Evolutionary conservation across 2,113 vertebrate species (phyloP).

Genomic region (Oryzias woworae): DNA sequence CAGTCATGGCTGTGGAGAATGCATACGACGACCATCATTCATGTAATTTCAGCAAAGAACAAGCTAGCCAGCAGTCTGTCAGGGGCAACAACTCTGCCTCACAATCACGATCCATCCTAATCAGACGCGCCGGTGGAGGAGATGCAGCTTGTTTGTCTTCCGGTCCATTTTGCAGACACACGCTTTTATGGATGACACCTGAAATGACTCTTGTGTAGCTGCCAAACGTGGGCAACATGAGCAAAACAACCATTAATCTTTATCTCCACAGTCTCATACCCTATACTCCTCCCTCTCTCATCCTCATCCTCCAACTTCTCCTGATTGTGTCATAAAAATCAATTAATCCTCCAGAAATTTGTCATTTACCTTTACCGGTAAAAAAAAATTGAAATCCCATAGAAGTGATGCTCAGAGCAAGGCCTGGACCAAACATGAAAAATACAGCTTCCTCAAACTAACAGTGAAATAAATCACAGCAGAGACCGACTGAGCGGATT

Average conservation of each 20-base stretch:
- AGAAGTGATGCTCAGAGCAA: conserved; percentile 13
- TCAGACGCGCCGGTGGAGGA: conserved; percentile 26
- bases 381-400: conserved; percentile 36
- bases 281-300: conserved; percentile 15
- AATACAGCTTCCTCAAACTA: not conserved
- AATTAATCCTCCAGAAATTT: conserved; percentile 44
- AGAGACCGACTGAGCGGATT: not conserved
- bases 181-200: conserved; percentile 36
- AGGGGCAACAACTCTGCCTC: conserved; percentile 17
- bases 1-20: conserved; percentile 25
- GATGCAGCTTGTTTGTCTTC: conserved; percentile 38
- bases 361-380: conserved; percentile 36
- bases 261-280: conserved; percentile 21
- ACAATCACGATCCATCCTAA: conserved; percentile 49
- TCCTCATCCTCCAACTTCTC: conserved; percentile 25
- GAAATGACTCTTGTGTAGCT: conserved; percentile 46
- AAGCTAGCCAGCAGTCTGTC: conserved; percentile 9
- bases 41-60: conserved; percentile 12
- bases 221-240: conserved; percentile 38
- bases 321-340: conserved; percentile 58
- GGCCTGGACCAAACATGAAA: not conserved
- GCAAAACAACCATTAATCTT: conserved; percentile 58
- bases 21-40: conserved; percentile 43
- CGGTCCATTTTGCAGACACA: conserved; percentile 26
- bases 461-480: conserved; percentile 17